phyloP scores from a whole-genome alignment of 2,797 vertebrate species.

The Picus viridis region DNA sequence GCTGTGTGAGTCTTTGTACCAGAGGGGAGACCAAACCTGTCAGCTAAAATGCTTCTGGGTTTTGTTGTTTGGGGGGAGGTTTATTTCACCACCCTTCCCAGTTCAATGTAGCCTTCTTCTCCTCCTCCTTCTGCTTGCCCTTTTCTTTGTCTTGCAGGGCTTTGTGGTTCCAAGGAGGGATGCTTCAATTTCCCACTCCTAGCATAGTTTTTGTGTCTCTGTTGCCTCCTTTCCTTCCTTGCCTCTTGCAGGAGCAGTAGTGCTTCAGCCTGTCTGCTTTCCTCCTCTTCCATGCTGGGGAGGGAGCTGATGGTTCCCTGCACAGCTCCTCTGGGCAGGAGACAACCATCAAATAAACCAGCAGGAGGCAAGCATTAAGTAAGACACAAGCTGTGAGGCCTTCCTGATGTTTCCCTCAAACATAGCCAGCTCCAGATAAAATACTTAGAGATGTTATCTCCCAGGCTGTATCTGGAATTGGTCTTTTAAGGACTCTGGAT shows the following conservation, averaged over 20 bases:
- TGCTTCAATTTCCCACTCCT: neutral
- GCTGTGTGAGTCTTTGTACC: neutral
- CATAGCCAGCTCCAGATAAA: neutral
- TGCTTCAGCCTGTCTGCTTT: neutral
- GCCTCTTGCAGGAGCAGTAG: neutral
- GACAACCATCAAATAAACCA: neutral
- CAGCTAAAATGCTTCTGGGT: neutral
- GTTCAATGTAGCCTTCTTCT: neutral
- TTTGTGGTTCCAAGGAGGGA: neutral
- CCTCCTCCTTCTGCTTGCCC: neutral
- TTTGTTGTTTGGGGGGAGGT: neutral
- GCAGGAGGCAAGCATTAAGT: neutral
- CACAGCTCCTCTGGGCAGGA: neutral
- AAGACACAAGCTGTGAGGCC: neutral
- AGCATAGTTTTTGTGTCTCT: rapidly evolving
- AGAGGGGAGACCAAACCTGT: neutral
- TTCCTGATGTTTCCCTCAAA: neutral
- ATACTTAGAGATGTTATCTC: neutral
- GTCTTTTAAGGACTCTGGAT: neutral
- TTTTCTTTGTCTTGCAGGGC: neutral
- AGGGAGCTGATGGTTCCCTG: neutral
- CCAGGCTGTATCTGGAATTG: neutral
- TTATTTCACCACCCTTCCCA: neutral
- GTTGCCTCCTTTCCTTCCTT: neutral
- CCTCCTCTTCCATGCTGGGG: neutral